Conservation (phyloP, 1,140 invertebrate species). For the Rhopalosiphum maidis region DNA sequence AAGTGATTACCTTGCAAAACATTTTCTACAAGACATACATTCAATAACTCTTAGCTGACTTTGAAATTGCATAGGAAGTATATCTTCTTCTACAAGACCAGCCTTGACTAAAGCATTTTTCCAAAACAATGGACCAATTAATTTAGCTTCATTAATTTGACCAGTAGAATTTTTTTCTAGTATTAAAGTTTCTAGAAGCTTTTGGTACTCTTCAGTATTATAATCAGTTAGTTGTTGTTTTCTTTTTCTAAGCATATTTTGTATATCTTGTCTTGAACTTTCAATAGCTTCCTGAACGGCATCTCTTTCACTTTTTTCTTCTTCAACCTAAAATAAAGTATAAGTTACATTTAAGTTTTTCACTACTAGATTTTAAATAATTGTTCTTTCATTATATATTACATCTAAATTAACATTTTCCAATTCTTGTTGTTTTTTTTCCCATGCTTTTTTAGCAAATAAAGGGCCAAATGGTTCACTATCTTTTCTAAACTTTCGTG, state of each 20-base stretch:
- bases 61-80: conserved; percentile 50
- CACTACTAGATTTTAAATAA: neutral
- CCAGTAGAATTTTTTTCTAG: conserved; percentile 26
- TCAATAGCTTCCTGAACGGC: conserved; percentile 50
- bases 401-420: conserved; percentile 30
- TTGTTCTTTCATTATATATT: neutral
- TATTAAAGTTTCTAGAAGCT: conserved; percentile 19
- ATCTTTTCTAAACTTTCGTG: conserved; percentile 25
- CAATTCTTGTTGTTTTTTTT: conserved; percentile 46
- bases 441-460: conserved; percentile 55
- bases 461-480: conserved; percentile 51
- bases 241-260: conserved; percentile 51
- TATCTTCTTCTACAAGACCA: conserved; percentile 46
- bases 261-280: conserved; percentile 49
- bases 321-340: conserved; percentile 35
- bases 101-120: conserved; percentile 49
- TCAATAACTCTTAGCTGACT: conserved; percentile 41
- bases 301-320: conserved; percentile 52
- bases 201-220: conserved; percentile 45
- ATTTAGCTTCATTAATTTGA: conserved; percentile 37
- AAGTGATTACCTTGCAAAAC: conserved; percentile 50
- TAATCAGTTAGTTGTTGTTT: conserved; percentile 46
- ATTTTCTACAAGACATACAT: conserved; percentile 52
- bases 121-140: conserved; percentile 53
- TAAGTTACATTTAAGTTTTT: neutral